Percentiles rank a stretch among this genome's conserved stretches.
Evolutionary conservation across 1,140 invertebrate species (phyloP).

Genomic region (Caenorhabditis briggsae): DNA sequence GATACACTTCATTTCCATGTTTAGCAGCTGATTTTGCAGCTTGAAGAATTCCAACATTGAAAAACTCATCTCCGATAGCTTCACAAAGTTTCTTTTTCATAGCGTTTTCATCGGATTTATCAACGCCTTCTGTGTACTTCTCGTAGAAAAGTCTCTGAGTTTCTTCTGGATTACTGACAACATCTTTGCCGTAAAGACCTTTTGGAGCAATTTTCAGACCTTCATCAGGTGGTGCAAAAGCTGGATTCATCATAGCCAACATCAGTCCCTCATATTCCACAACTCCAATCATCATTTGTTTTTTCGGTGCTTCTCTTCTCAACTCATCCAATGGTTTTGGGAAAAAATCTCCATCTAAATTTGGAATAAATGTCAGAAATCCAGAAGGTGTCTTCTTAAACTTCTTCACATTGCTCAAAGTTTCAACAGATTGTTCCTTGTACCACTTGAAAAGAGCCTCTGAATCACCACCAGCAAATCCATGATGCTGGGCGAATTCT

Average conservation of each 20-base stretch:
- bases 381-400: slow-evolving; percentile 21
- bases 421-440: slow-evolving; percentile 45
- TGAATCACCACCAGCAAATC: slow-evolving; percentile 48
- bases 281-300: slow-evolving; percentile 67
- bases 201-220: neutral
- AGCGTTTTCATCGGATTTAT: neutral
- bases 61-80: slow-evolving; percentile 37
- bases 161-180: slow-evolving; percentile 31
- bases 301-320: slow-evolving; percentile 69
- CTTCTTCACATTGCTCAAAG: slow-evolving; percentile 12
- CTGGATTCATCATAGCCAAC: slow-evolving; percentile 59
- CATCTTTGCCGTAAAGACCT: neutral
- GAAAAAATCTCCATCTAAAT: slow-evolving; percentile 72
- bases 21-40: slow-evolving; percentile 25
- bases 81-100: slow-evolving; percentile 52
- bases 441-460: slow-evolving; percentile 55
- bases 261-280: slow-evolving; percentile 70
- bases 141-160: slow-evolving; percentile 35
- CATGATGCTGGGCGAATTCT: slow-evolving; percentile 41
- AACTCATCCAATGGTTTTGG: slow-evolving; percentile 69
- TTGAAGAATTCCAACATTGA: slow-evolving; percentile 46
- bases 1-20: slow-evolving; percentile 80
- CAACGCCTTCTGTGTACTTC: neutral
- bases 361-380: slow-evolving; percentile 54
- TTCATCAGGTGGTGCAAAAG: neutral